Percentiles rank a stretch among this genome's conserved stretches.
phyloP scores from a whole-genome alignment of 2,888 invertebrate species.

The Chrysolina americana region DNA sequence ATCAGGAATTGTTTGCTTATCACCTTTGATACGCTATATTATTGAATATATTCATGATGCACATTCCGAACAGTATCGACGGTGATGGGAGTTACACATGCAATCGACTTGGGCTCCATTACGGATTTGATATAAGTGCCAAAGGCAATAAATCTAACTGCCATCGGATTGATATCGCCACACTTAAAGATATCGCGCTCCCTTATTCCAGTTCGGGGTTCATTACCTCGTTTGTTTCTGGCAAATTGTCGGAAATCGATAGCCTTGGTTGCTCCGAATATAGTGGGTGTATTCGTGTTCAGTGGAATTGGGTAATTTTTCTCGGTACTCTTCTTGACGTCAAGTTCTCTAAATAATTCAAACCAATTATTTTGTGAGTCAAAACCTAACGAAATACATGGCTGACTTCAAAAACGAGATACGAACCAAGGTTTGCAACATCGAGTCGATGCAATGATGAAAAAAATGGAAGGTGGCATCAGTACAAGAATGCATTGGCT shows the following conservation, averaged over 20 bases:
- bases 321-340: background rate
- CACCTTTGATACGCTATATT: background rate
- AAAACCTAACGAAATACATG: background rate
- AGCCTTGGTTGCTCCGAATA: background rate
- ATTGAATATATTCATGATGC: constrained; percentile 21
- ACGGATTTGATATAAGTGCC: constrained; percentile 12
- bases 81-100: constrained; percentile 19
- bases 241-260: constrained; percentile 18
- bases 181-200: constrained; percentile 6
- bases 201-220: constrained; percentile 8
- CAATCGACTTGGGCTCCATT: constrained; percentile 4
- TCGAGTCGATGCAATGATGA: too few species aligned
- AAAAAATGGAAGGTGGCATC: too few species aligned
- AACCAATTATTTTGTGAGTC: background rate
- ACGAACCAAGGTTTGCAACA: too few species aligned
- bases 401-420: too few species aligned
- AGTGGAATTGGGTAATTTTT: background rate
- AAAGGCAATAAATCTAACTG: constrained; percentile 15
- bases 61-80: constrained; percentile 4
- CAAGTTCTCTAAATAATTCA: background rate
- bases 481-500: too few species aligned
- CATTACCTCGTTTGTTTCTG: constrained; percentile 17
- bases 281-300: background rate
- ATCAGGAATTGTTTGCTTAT: background rate
- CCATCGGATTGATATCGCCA: constrained; percentile 15